Evolutionary conservation across 2,797 vertebrate species (phyloP), one percentile per base, ranked within the genome.

Genomic region (Xiphophorus birchmanni): DNA sequence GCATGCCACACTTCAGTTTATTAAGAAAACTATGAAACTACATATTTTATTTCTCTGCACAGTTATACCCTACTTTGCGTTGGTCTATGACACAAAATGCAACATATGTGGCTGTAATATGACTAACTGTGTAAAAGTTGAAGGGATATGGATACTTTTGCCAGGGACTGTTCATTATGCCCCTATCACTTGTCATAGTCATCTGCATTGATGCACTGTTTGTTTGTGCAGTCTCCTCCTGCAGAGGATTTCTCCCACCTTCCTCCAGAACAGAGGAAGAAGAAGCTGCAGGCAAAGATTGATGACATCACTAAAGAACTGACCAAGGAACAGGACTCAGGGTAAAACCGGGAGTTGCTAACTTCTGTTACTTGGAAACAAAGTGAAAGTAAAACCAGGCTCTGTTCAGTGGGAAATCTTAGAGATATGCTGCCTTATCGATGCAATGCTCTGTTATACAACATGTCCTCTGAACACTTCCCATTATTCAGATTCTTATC

Each of bases 171-270:
- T 45, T 21, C 26, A n/a, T 72, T 45, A 44, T 72, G 42, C 42
- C 29, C 5, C 29, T 12, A 23, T 13, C 69, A 72, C 26, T 40
- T 40, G 5, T 42, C 63, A 32, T 75, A 44, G 80, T 71, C 77
- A 54, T 82, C 65, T 56, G 47, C 80, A 44, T 78, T 73, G 80
- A 23, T 74, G 72, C 75, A 48, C 45, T 78, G 47, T 82, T 58
- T 82, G 79, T 85, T 79, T 79, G 23, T 76, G 47, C 88, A 99
- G 98, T 95, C 95, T 37, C 93, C 95, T 48, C 91, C 95, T 12
- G 90, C 96, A 35, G 98, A 99, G 91, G 97, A 99, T 90, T 98
- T 98, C 90, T 98, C 97, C 86, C 97, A 98, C 83, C 96, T 99
- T 85, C 98, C 98, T 75, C 97, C 97, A 9, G 98, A 99, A 88